Conservation (phyloP, 2,113 vertebrate genomes). For the Neoarius graeffei region DNA sequence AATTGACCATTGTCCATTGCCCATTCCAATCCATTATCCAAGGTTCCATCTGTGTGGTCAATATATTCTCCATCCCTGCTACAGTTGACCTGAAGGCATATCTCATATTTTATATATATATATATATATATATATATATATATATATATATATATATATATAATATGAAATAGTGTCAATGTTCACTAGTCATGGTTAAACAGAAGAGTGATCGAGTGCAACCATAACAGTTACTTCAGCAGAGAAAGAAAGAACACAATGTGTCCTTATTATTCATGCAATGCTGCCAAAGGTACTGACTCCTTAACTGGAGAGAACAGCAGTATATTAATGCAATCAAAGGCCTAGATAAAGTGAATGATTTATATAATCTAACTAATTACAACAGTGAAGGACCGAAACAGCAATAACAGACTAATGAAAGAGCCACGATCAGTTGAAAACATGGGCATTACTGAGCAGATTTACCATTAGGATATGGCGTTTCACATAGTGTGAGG, state of each 20-base stretch:
- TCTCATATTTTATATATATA: too few species aligned
- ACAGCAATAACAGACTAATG: background rate
- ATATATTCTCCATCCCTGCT: too few species aligned
- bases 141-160: too few species aligned
- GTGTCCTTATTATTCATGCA: conserved; percentile 27
- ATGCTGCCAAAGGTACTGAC: conserved; percentile 15
- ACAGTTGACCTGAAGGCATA: too few species aligned
- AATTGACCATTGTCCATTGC: too few species aligned
- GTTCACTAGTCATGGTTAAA: too few species aligned
- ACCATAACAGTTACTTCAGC: too few species aligned
- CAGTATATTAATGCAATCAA: conserved; percentile 16
- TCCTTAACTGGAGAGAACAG: conserved; percentile 1
- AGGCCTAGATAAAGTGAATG: conserved; percentile 18
- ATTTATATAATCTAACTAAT: conserved; percentile 30
- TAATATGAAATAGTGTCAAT: too few species aligned
- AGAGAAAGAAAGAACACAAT: background rate
- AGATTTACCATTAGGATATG: conserved; percentile 89
- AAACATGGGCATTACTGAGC: background rate
- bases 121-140: too few species aligned
- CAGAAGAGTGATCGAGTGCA: too few species aligned
- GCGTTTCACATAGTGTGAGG: conserved; percentile 97
- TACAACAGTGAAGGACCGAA: conserved; percentile 1
- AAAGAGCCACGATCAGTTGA: conserved; percentile 11
- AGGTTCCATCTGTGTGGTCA: too few species aligned
- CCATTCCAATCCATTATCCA: too few species aligned